phyloP scores from a whole-genome alignment of 2,113 vertebrate genomes.

The Chaetodon auriga region DNA sequence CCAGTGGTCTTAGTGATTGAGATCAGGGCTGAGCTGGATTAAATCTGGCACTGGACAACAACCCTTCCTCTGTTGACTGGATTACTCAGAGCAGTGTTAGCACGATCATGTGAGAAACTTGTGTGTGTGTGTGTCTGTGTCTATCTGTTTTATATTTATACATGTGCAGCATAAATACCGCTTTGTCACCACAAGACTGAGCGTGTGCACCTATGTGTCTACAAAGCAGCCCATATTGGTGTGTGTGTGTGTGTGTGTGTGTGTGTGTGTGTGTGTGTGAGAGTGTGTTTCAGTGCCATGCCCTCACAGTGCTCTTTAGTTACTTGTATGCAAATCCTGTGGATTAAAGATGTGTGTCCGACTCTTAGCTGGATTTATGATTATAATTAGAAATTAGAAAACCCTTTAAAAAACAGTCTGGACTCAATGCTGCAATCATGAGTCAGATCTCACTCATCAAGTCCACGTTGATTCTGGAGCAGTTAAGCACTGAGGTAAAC shows the following conservation, averaged over 20 bases:
- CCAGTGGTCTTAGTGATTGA: slow-evolving; percentile 49
- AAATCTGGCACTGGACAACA: slow-evolving; percentile 44
- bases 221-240: not conserved
- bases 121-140: not conserved
- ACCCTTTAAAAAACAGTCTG: not conserved
- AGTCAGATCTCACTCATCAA: not conserved
- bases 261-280: slow-evolving; percentile 1
- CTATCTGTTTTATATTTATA: slow-evolving; percentile 15
- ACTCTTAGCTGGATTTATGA: slow-evolving; percentile 32
- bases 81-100: slow-evolving; percentile 62
- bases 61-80: slow-evolving; percentile 53
- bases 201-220: slow-evolving; percentile 4
- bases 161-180: slow-evolving; percentile 7
- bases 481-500: too few species aligned
- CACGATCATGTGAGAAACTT: slow-evolving; percentile 17
- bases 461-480: not conserved
- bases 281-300: not conserved
- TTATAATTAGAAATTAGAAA: slow-evolving; percentile 35
- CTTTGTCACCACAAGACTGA: slow-evolving; percentile 8
- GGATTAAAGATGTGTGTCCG: slow-evolving; percentile 25
- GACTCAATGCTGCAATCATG: not conserved
- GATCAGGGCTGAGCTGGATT: slow-evolving; percentile 74
- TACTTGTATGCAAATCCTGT: slow-evolving; percentile 37
- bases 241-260: slow-evolving; percentile 5
- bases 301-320: not conserved